Base-by-base conservation (phyloP, 2,888 invertebrate species). In the Neoaliturus tenellus region DNA sequence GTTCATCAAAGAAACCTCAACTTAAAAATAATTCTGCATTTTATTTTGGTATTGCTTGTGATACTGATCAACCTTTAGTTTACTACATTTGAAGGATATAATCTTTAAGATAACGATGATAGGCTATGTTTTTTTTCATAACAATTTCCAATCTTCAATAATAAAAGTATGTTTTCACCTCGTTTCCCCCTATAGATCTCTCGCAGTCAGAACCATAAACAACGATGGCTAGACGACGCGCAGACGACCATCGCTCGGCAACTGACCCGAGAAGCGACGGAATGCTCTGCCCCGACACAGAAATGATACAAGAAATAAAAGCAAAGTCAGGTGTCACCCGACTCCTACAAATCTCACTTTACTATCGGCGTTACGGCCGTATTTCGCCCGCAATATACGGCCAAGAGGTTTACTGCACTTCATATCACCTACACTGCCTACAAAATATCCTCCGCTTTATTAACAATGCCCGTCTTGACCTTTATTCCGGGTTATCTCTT, bases 371-470 rank as follows among this genome's bases (percentile, higher is more conserved):
- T 75, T 75, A 75, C 28, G 41, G 75, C 25, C 75, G 75, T 75
- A 75, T 75, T 75, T 75, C 39, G 75, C 75, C 75, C 75, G 28
- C 75, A 75, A 75, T 75, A 75, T 75, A 75, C 75, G 75, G 44
- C 48, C 48, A 23, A 28, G 17, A 48, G 75, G 44, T 75, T 75
- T 75, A 75, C 75, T 28, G 48, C 71, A n/a, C 73, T 75, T 75
- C 75, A 75, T 75, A 75, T 75, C 75, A 48, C 75, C 75, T 41
- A 39, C 75, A 75, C 28, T 75, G 75, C 48, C 75, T 75, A 75
- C 75, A 75, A 75, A 75, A 75, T 75, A 75, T 75, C 75, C 28
- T 48, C 44, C 33, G 71, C 71, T 71, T 71, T 71, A 71, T 71
- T 71, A 67, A 67, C 67, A 31, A 33, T 31, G 71, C 39, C 71